Percentiles rank a stretch among this genome's conserved stretches.
Conservation (phyloP, 2,888 invertebrate species). For the Cryptus viduatorius region DNA sequence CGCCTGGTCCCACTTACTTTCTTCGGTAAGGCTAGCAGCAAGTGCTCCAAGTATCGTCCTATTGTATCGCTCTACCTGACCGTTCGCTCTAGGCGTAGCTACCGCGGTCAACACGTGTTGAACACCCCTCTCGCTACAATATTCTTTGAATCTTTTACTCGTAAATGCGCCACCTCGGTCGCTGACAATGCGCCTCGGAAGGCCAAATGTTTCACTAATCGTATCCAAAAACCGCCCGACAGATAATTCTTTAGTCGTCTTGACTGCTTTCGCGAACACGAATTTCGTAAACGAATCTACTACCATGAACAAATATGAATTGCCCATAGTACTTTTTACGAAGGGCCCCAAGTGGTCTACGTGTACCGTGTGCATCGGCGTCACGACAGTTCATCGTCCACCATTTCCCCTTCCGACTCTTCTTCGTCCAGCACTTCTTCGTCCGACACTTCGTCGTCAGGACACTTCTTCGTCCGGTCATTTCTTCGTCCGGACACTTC, state of each 20-base stretch:
- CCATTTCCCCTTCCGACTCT: too few species aligned
- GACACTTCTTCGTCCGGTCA: too few species aligned
- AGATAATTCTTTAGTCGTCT: not conserved
- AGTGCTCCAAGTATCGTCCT: too few species aligned
- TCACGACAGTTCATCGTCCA: too few species aligned
- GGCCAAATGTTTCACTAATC: not conserved
- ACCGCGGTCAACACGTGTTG: conserved; percentile 62
- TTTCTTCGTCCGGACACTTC: too few species aligned
- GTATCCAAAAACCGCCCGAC: not conserved
- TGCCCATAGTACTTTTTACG: not conserved
- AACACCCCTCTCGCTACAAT: conserved; percentile 33
- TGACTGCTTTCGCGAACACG: conserved; percentile 13
- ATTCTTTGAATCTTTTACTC: not conserved
- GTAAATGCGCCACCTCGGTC: conserved; percentile 35
- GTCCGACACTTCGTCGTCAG: too few species aligned
- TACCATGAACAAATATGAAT: conserved; percentile 10
- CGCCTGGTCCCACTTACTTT: too few species aligned
- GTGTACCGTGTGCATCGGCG: too few species aligned
- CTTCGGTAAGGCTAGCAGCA: too few species aligned
- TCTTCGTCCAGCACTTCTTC: too few species aligned
- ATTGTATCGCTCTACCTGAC: too few species aligned
- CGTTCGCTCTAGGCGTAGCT: too few species aligned
- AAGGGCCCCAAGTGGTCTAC: conserved; percentile 56
- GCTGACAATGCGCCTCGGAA: not conserved
- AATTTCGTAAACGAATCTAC: conserved; percentile 44